Base-by-base conservation (phyloP, 2,113 vertebrate species). In the Eretmochelys imbricata region DNA sequence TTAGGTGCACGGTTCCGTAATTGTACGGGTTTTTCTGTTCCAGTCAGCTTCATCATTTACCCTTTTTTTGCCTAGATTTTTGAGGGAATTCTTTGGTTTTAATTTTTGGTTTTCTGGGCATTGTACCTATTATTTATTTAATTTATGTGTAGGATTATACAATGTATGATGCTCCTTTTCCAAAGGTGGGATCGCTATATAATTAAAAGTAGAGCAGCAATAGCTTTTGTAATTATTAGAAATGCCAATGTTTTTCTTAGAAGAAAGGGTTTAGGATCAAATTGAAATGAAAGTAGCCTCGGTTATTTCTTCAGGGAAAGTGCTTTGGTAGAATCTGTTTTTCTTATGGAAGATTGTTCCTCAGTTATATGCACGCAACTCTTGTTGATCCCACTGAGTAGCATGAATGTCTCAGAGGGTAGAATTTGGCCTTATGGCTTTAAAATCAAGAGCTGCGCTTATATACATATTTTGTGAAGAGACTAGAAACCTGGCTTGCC, bases 1-100 rank as follows among this genome's bases (percentile, higher is more conserved):
- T 92, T 0, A 0, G 53, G 20, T 0, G 3, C 46, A 49, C 72
- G 84, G 14, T 31, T 86, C 80, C 5, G 2, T 78, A 35, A 38
- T 53, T 54, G n/a, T 65, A n/a, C 78, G 9, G 48, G 16, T 59
- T 49, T 79, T 31, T 54, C 80, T 35, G 80, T 80, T 17, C 69
- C 31, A n/a, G 6, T 42, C 9, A 75, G 27, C 72, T 49, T 72
- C 25, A 10, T 65, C 80, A 93, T 75, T 49, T 42, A 12, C 84
- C 69, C 8, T n/a, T 12, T 69, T n/a, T n/a, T 69, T n/a, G 35
- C 35, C 35, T 69, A 19, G 62, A 19, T 57, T 19, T 25, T 9
- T 54, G 42, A 49, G 49, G 19, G 22, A 76, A 19, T 50, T 87
- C 51, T 55, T 93, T 69, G 8, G 31, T 83, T 72, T 81, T 78